Conservation (phyloP, 2,113 vertebrate genomes). For the Cheirogaleus medius region DNA sequence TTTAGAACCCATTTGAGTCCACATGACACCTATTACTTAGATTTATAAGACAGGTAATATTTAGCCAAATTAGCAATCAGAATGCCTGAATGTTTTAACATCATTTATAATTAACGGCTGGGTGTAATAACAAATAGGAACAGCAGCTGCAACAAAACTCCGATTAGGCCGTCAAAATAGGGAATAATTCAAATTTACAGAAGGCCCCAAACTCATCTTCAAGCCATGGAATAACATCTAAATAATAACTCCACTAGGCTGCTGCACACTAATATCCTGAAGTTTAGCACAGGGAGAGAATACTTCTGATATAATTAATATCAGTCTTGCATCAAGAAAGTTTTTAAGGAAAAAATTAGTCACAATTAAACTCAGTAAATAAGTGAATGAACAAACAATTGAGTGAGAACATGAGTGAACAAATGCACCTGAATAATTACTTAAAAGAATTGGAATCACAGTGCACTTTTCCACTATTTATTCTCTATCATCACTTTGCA, state of each 20-base stretch:
- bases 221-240: background rate
- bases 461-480: accelerated
- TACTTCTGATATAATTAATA: background rate
- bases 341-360: background rate
- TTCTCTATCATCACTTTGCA: background rate
- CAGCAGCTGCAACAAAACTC: conserved; percentile 57
- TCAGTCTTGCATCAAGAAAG: background rate
- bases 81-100: conserved; percentile 69
- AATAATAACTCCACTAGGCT: background rate
- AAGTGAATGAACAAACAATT: background rate
- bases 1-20: conserved; percentile 49
- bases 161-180: background rate
- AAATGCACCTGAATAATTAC: background rate
- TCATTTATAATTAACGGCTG: conserved; percentile 73
- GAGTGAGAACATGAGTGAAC: background rate
- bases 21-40: conserved; percentile 71
- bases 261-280: accelerated
- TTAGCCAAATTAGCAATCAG: conserved; percentile 74
- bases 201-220: background rate
- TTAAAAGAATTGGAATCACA: background rate
- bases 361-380: background rate
- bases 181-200: conserved; percentile 50
- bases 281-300: background rate
- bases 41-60: conserved; percentile 77
- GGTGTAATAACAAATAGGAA: conserved; percentile 70